phyloP scores from a whole-genome alignment of 2,797 vertebrate genomes.

The Sorex maritimensis region DNA sequence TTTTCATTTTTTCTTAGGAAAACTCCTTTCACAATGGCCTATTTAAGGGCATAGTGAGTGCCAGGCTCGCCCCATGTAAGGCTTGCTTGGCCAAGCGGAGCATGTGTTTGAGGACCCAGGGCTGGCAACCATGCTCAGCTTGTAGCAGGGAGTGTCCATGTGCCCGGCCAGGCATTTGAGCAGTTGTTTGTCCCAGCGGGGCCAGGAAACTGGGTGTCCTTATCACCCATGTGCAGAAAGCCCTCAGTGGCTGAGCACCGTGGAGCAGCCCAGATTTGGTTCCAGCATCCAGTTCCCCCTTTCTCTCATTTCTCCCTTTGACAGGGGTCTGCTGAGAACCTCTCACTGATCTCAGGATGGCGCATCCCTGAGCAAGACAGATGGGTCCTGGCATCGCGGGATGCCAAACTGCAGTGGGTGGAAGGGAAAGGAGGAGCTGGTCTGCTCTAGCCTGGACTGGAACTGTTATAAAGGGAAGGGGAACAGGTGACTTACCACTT shows the following conservation, averaged over 20 bases:
- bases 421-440: not conserved
- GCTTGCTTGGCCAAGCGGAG: not conserved
- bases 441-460: too few species aligned
- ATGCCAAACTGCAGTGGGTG: not conserved
- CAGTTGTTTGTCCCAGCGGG: not conserved
- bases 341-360: not conserved
- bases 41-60: not conserved
- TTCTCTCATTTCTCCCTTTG: constrained; percentile 35
- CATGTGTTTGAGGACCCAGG: not conserved
- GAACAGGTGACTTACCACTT: too few species aligned
- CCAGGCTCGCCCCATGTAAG: not conserved
- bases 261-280: not conserved
- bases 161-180: not conserved
- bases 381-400: not conserved
- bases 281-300: not conserved
- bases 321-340: not conserved
- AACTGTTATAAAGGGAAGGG: constrained; percentile 26
- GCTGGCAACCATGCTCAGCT: rapidly evolving
- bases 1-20: constrained; percentile 66
- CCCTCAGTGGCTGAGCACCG: not conserved
- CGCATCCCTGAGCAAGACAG: not conserved
- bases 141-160: not conserved
- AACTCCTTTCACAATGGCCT: constrained; percentile 57
- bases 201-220: not conserved
- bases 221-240: not conserved